phyloP scores from a whole-genome alignment of 2,797 vertebrate species.

The Rhabdomys pumilio region DNA sequence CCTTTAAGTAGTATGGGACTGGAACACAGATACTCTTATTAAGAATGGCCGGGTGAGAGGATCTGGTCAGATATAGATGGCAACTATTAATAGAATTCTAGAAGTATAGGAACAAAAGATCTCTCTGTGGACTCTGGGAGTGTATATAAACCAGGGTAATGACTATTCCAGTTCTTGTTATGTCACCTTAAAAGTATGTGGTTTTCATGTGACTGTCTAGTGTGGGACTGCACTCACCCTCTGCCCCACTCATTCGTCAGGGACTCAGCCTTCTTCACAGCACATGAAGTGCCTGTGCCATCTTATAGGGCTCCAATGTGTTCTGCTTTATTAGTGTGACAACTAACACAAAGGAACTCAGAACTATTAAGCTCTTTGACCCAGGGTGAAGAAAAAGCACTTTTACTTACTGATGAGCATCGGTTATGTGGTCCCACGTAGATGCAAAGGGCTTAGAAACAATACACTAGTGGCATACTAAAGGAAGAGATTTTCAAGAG shows the following conservation, averaged over 20 bases:
- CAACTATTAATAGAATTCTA: background rate
- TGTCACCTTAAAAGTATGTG: background rate
- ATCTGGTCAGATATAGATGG: background rate
- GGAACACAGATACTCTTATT: background rate
- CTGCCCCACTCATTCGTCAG: background rate
- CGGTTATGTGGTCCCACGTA: background rate
- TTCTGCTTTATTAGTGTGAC: background rate
- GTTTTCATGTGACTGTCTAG: constrained; percentile 4
- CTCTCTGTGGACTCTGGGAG: constrained; percentile 19
- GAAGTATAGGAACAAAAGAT: background rate
- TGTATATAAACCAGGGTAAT: background rate
- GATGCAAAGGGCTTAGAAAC: background rate
- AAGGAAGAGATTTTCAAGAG: constrained; percentile 14
- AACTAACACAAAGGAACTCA: background rate
- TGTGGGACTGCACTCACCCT: background rate
- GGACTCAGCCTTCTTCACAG: background rate
- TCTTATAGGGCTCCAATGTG: background rate
- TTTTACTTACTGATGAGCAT: background rate
- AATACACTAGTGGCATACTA: background rate
- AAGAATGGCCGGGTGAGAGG: background rate
- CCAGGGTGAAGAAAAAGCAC: background rate
- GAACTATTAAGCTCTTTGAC: background rate
- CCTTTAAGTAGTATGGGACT: background rate
- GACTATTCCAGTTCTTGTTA: background rate
- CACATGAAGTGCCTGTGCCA: background rate